Evolutionary conservation across 2,113 vertebrate genomes (phyloP).

Genomic region (Nesoenas mayeri): DNA sequence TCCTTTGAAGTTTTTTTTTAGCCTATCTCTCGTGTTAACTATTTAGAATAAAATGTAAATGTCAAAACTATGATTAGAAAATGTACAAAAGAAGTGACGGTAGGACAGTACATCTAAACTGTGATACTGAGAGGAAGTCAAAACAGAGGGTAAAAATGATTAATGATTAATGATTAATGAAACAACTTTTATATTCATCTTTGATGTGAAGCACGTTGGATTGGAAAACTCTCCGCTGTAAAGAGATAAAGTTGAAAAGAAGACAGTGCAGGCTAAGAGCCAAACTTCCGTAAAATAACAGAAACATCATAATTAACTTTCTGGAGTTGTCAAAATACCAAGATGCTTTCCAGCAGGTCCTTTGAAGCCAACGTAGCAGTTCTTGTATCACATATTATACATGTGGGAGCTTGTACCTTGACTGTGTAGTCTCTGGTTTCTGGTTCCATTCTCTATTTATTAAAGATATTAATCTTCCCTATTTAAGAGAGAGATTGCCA

Average conservation of each 20-base stretch:
- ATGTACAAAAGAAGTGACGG: neutral
- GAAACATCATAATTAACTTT: slow-evolving; percentile 16
- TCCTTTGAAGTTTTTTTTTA: slow-evolving; percentile 20
- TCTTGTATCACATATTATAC: neutral
- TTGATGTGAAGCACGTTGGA: neutral
- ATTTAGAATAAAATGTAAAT: slow-evolving; percentile 22
- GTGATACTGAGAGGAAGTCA: slow-evolving; percentile 1
- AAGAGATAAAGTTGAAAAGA: slow-evolving; percentile 34
- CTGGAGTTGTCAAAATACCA: slow-evolving; percentile 30
- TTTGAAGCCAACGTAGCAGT: neutral
- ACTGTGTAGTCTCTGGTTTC: neutral
- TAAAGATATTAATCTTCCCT: slow-evolving; percentile 16
- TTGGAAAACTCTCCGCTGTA: neutral
- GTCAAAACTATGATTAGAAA: neutral
- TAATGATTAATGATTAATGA: slow-evolving; percentile 20
- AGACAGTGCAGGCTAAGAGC: slow-evolving; percentile 9
- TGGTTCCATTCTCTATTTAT: neutral
- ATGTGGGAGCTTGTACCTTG: neutral
- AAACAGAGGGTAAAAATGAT: slow-evolving; percentile 28
- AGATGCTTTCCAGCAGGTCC: neutral
- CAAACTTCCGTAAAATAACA: slow-evolving; percentile 17
- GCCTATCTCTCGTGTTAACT: neutral
- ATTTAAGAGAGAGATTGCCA: neutral
- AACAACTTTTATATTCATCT: neutral
- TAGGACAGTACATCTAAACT: neutral